Evolutionary conservation across 64 coral and sea anemone species (phyloP).

Genomic region (Dendrophyllia cribrosa): DNA sequence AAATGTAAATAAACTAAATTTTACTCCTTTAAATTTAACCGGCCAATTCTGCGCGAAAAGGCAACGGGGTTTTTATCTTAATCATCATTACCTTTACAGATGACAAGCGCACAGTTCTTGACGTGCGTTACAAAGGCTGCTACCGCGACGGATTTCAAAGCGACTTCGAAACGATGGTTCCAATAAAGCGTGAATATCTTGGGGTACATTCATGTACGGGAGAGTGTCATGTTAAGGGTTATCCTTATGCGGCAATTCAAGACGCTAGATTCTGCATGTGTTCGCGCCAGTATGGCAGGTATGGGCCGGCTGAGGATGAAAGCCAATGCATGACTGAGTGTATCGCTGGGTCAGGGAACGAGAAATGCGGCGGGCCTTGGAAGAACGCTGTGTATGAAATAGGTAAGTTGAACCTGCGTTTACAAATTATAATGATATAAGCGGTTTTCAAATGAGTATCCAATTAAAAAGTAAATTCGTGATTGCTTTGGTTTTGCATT

Average conservation of each 20-base stretch:
- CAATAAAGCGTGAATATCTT: constrained; percentile 23
- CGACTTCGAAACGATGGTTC: constrained; percentile 22
- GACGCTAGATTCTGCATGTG: constrained; percentile 55
- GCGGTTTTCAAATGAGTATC: too few species aligned
- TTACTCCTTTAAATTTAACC: too few species aligned
- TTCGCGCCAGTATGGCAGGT: background rate
- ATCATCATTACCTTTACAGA: background rate
- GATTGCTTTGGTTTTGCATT: too few species aligned
- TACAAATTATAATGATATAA: too few species aligned
- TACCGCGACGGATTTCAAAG: constrained; percentile 24
- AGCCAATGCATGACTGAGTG: background rate
- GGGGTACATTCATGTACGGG: constrained; percentile 18
- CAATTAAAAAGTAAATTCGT: too few species aligned
- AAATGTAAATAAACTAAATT: too few species aligned
- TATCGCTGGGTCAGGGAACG: background rate
- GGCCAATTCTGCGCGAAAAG: too few species aligned
- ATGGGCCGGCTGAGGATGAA: constrained; percentile 1
- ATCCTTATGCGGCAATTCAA: constrained; percentile 29
- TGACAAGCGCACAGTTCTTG: constrained; percentile 7
- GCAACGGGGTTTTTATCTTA: too few species aligned
- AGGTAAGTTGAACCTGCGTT: background rate
- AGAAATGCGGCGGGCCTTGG: constrained; percentile 7
- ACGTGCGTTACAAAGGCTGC: constrained; percentile 12
- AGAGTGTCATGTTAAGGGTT: constrained; percentile 6
- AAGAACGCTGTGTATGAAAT: constrained; percentile 20